Evolutionary conservation across 2,888 invertebrate genomes (phyloP), one percentile per base, ranked within the genome.

Genomic region (Hirtodrosophila trivittata): DNA sequence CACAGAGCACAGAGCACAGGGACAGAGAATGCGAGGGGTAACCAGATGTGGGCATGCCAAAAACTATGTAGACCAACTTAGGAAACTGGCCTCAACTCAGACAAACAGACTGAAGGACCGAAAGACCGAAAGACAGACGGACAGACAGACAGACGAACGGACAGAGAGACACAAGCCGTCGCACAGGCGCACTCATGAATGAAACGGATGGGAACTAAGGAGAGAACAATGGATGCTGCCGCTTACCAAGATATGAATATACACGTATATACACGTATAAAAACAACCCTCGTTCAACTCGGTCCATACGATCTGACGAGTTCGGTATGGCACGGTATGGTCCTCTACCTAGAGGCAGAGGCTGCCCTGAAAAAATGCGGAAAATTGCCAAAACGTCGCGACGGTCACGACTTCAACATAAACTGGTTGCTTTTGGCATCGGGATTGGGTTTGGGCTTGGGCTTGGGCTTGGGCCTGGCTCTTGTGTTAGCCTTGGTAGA

Each of bases 41-140:
- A 45, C 54, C 76, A 80, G 80, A 80, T 77, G 81, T 70, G 65
- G 70, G 67, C 70, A 80, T 80, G 77, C 77, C 70, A 59, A 66
- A 62, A 64, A 49, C 41, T 37, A 63, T 73, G 64, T 67, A 72
- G 76, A 78, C 77, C 69, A 65, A 66, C 65, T 67, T 64, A 57
- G 55, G 14, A 45, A 12, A 39, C 18, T 41, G 45, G 68, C 47
- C 38, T 46, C 49, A 25, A 47, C 33, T 1, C 39, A 55, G 55
- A 45, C 49, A 45, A 26, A 18, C 14, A 5, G 18, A 21, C 18
- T 3, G 5, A 21, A 2, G 5, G 1, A 10, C 30, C 4, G 9
- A 30, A 30, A 6, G 9, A 8, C 30, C 1, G 30, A 10, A 8
- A 30, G 9, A 16, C 21, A 18, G 41, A 43, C 21, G 16, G 18